Conservation (phyloP, 1,140 invertebrate species). For the Mamestra configurata region DNA sequence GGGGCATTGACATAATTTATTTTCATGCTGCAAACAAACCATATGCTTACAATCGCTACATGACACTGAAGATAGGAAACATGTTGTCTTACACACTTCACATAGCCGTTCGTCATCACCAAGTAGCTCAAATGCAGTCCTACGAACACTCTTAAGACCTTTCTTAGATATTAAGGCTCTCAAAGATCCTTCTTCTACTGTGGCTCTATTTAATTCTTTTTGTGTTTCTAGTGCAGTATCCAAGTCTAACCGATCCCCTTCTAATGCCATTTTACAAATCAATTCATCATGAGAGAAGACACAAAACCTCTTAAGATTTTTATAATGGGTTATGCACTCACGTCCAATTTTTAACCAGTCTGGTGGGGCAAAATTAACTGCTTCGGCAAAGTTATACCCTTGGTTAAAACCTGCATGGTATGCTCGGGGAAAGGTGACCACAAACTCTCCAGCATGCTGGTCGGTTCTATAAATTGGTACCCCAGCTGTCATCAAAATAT, state of each 20-base stretch:
- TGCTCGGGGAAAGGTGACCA: conserved; percentile 99
- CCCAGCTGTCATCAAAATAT: conserved; percentile 96
- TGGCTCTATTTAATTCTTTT: conserved; percentile 95
- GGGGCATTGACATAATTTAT: conserved; percentile 94
- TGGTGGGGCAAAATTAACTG: conserved; percentile 99
- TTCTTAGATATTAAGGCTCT: conserved; percentile 92
- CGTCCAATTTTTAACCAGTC: conserved; percentile 99
- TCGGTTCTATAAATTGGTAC: conserved; percentile 94
- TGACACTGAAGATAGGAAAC: conserved; percentile 98
- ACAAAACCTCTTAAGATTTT: conserved; percentile 96
- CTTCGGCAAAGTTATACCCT: conserved; percentile 99
- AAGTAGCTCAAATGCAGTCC: conserved; percentile 97
- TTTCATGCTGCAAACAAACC: conserved; percentile 96
- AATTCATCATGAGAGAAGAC: conserved; percentile 99
- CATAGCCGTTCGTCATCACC: conserved; percentile 99
- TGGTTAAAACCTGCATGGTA: conserved; percentile 99
- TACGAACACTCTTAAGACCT: conserved; percentile 95
- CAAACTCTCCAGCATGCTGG: conserved; percentile 99
- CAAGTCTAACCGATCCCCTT: conserved; percentile 96
- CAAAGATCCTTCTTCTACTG: conserved; percentile 93
- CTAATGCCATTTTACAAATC: conserved; percentile 98
- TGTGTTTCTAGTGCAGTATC: conserved; percentile 95
- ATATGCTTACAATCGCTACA: conserved; percentile 94
- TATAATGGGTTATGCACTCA: conserved; percentile 98
- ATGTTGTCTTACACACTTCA: conserved; percentile 98